A percentile compares a stretch with the other conserved stretches of the same genome.
phyloP scores from a whole-genome alignment of 2,888 invertebrate species.

The Tenthredo notha region DNA sequence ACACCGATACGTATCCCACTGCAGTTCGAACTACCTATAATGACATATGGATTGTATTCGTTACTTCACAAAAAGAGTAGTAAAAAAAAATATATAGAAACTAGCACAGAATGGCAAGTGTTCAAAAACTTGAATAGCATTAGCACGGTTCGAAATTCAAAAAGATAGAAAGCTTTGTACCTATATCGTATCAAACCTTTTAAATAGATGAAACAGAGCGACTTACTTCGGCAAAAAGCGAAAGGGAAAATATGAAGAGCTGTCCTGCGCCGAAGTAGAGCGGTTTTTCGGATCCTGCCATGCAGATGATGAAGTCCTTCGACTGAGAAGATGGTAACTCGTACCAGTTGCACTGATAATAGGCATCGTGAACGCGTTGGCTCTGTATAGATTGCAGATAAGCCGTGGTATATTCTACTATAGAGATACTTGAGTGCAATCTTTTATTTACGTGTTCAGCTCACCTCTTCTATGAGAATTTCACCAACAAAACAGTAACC shows the following conservation, averaged over 20 bases:
- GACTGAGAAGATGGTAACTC: slow-evolving; percentile 79
- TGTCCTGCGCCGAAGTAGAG: slow-evolving; percentile 81
- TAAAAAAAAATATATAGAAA: background rate
- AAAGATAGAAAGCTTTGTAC: too few species aligned
- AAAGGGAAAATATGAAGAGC: slow-evolving; percentile 79
- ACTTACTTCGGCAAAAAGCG: slow-evolving; percentile 79
- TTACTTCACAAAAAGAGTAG: background rate
- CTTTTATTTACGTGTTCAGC: background rate
- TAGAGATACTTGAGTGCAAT: background rate
- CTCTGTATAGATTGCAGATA: slow-evolving; percentile 78
- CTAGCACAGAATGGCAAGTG: background rate
- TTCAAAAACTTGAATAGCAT: background rate
- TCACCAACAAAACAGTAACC: slow-evolving; percentile 65
- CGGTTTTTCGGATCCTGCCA: slow-evolving; percentile 80
- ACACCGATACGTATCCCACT: background rate
- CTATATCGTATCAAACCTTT: too few species aligned
- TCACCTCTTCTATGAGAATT: slow-evolving; percentile 44
- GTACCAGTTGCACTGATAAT: slow-evolving; percentile 81
- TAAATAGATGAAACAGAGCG: background rate
- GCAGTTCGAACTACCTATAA: background rate
- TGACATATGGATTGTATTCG: background rate
- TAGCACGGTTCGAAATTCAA: background rate
- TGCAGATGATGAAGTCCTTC: slow-evolving; percentile 78
- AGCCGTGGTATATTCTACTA: background rate
- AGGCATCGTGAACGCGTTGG: slow-evolving; percentile 78